A percentile compares a stretch with the other conserved stretches of the same genome.
These are phyloP conservation scores for Euborellia annulipes DNA, from an alignment of 1,140 invertebrate species.

Conservation along the genomic window DNA sequence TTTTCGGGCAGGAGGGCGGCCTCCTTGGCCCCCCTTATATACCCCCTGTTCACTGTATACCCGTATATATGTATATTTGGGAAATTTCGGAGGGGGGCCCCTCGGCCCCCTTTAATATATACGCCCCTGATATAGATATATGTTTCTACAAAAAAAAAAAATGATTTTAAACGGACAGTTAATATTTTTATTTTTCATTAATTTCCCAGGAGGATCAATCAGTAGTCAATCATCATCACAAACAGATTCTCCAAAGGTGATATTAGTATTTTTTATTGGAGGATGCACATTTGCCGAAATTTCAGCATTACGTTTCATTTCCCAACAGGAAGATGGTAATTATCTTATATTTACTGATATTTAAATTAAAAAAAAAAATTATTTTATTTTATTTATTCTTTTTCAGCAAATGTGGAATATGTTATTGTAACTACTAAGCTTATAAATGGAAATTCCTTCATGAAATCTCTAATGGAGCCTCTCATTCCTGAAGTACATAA, in stretches of 20 bases:
- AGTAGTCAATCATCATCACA: conserved; percentile 5
- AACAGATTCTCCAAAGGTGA: conserved; percentile 51
- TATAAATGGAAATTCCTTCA: conserved; percentile 76
- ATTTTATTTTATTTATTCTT: conserved; percentile 14
- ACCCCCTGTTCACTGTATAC: too few species aligned
- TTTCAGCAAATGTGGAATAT: conserved; percentile 74
- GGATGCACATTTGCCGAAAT: conserved; percentile 94
- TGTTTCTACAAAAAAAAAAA: too few species aligned
- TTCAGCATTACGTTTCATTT: conserved; percentile 78
- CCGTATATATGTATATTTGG: too few species aligned
- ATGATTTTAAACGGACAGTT: too few species aligned
- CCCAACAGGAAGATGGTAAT: conserved; percentile 77
- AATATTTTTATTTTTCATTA: too few species aligned
- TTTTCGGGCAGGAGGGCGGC: too few species aligned
- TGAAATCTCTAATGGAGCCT: conserved; percentile 55
- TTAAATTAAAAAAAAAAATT: conserved; percentile 10
- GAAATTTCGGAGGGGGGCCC: too few species aligned
- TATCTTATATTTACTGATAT: too few species aligned
- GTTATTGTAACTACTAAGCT: conserved; percentile 85
- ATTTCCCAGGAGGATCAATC: conserved; percentile 8
- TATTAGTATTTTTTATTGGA: conserved; percentile 90
- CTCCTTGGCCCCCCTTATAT: too few species aligned
- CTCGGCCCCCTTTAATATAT: too few species aligned
- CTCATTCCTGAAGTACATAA: conserved; percentile 9
- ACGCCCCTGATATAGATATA: too few species aligned